phyloP scores from a whole-genome alignment of 1,140 invertebrate genomes.

The Papilio helenus region DNA sequence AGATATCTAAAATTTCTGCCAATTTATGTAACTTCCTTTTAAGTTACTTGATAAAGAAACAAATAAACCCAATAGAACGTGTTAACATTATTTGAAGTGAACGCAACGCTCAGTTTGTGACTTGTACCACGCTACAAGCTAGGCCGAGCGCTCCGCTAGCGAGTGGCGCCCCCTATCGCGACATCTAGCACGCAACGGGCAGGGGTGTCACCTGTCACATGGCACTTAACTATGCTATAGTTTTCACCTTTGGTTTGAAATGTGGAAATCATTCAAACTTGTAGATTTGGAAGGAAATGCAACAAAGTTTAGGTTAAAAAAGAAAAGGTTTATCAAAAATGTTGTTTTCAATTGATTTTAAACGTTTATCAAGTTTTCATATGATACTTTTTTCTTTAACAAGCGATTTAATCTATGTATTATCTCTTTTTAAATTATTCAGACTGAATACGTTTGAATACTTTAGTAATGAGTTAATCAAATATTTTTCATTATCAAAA shows the following conservation, averaged over 20 bases:
- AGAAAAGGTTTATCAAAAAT: no score
- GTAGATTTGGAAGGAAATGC: neutral
- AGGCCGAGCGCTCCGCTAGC: conserved; percentile 64
- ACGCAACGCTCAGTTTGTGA: conserved; percentile 39
- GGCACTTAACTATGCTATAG: neutral
- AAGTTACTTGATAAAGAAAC: neutral
- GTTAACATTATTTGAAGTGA: neutral
- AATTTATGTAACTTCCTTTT: neutral
- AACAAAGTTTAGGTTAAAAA: no score
- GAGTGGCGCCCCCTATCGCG: conserved; percentile 58
- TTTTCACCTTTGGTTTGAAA: neutral
- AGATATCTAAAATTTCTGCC: no score
- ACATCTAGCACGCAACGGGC: conserved; percentile 61
- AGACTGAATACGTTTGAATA: no score
- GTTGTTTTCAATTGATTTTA: no score
- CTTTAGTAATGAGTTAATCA: neutral
- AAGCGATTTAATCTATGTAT: no score
- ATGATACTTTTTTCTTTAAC: no score
- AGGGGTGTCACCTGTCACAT: conserved; percentile 21
- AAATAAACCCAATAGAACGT: neutral
- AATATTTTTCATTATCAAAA: neutral
- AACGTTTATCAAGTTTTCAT: no score
- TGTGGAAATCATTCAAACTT: neutral
- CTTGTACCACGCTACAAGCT: conserved; percentile 45
- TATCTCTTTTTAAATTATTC: no score